Conservation (phyloP, 2,888 invertebrate species). For the Microdon myrmicae region DNA sequence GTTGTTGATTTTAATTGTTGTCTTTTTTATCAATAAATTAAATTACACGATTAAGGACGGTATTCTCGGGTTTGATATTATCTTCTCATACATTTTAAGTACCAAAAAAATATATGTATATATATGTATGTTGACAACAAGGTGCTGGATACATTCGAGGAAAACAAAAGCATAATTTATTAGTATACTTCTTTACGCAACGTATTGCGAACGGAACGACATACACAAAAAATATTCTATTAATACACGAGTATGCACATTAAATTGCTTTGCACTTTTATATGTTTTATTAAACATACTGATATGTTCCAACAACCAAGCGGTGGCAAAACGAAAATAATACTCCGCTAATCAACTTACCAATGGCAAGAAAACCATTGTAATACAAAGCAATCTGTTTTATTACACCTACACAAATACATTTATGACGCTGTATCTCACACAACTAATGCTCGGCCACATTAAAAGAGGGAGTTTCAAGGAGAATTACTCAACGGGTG, state of each 20-base stretch:
- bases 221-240: no score
- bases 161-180: slow-evolving; percentile 45
- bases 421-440: slow-evolving; percentile 13
- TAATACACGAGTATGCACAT: no score
- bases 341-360: slow-evolving; percentile 39
- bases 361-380: slow-evolving; percentile 39
- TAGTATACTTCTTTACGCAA: no score
- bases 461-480: no score
- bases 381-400: slow-evolving; percentile 46
- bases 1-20: no score
- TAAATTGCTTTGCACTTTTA: slow-evolving; percentile 13
- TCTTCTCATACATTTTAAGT: slow-evolving; percentile 28
- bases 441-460: no score
- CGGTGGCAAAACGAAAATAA: slow-evolving; percentile 13
- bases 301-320: slow-evolving; percentile 22
- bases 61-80: slow-evolving; percentile 10
- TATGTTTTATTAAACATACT: slow-evolving; percentile 25
- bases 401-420: slow-evolving; percentile 18
- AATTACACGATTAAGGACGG: slow-evolving; percentile 13
- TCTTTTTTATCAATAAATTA: no score
- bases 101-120: no score
- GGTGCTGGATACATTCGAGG: slow-evolving; percentile 25
- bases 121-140: slow-evolving; percentile 42
- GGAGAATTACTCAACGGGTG: no score
- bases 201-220: no score